Conservation (phyloP, 2,888 invertebrate genomes). For the Coelopa pilipes region DNA sequence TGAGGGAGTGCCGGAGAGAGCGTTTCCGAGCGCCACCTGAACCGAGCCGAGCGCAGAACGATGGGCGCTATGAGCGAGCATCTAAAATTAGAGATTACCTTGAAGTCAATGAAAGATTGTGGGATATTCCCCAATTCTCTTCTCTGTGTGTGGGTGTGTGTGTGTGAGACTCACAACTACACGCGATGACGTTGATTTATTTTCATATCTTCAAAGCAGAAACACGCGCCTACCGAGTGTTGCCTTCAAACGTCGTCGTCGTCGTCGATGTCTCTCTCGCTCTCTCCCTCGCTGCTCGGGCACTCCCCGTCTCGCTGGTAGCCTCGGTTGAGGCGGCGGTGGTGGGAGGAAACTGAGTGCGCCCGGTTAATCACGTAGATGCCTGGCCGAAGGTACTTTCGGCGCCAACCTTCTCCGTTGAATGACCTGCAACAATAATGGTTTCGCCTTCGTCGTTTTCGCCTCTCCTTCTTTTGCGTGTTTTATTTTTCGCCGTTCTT, state of each 20-base stretch:
- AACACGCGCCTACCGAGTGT: constrained; percentile 13
- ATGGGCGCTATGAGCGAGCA: not conserved
- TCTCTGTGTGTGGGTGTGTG: not conserved
- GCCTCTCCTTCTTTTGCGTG: no score
- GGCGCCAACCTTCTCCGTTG: no score
- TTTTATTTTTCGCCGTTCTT: no score
- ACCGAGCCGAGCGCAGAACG: not conserved
- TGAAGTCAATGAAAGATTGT: not conserved
- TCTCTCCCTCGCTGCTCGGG: not conserved
- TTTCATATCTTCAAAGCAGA: not conserved
- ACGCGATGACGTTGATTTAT: constrained; percentile 1
- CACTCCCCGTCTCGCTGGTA: not conserved
- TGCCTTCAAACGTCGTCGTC: not conserved
- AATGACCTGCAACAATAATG: no score
- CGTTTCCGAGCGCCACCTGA: not conserved
- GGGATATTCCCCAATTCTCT: not conserved
- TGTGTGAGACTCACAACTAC: no score
- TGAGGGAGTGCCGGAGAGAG: not conserved
- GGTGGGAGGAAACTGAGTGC: not conserved
- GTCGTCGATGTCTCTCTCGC: not conserved
- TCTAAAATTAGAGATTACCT: not conserved
- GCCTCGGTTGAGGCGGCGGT: not conserved
- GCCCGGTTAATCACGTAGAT: not conserved
- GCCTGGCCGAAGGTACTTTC: not conserved
- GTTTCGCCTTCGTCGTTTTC: no score